A percentile compares a stretch with the other conserved stretches of the same genome.
Conservation (phyloP, 2,888 invertebrate genomes). For the Scaeva pyrastri region DNA sequence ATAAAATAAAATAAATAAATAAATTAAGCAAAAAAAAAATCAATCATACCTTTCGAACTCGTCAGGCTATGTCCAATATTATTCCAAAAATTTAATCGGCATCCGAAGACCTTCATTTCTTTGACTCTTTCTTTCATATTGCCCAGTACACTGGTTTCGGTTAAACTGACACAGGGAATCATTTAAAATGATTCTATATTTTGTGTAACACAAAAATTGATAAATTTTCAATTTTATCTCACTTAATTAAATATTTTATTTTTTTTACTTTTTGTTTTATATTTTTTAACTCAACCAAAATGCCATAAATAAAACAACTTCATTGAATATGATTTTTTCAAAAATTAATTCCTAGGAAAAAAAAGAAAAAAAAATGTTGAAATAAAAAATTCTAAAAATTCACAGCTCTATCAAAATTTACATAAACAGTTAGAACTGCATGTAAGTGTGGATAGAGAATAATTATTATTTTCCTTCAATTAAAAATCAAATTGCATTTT, state of each 20-base stretch:
- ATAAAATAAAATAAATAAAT: background rate
- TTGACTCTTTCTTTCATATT: conserved; percentile 85
- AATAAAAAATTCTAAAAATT: conserved; percentile 29
- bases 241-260: conserved; percentile 15
- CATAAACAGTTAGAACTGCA: conserved; percentile 1
- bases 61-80: conserved; percentile 84
- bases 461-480: conserved; percentile 42
- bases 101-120: conserved; percentile 85
- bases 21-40: background rate
- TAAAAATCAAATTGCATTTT: conserved; percentile 64
- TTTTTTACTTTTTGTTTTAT: conserved; percentile 5
- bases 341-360: conserved; percentile 42
- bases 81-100: conserved; percentile 85
- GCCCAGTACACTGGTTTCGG: conserved; percentile 85
- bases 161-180: conserved; percentile 84
- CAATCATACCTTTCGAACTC: conserved; percentile 82
- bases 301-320: conserved; percentile 47
- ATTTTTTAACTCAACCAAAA: conserved; percentile 25
- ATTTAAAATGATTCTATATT: conserved; percentile 78
- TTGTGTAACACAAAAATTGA: conserved; percentile 31
- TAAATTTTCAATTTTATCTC: conserved; percentile 37
- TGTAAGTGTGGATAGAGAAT: conserved; percentile 14
- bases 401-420: background rate
- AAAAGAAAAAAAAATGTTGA: conserved; percentile 32
- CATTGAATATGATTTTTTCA: conserved; percentile 54